Evolutionary conservation across 2,113 vertebrate genomes (phyloP).

Genomic region (Anhinga rufa): DNA sequence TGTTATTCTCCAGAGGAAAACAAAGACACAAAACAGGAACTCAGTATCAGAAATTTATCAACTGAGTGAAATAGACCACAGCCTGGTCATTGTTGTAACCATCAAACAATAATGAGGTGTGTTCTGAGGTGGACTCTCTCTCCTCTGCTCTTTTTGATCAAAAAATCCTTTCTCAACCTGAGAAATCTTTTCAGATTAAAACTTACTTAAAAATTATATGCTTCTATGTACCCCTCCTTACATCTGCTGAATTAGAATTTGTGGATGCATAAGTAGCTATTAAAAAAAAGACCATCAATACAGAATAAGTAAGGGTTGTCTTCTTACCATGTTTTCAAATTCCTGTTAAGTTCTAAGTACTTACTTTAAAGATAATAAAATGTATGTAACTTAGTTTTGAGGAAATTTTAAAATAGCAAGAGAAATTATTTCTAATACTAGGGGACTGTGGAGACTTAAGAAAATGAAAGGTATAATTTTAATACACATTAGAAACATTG

Average conservation of each 20-base stretch:
- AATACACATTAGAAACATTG: not conserved
- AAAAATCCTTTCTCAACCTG: not conserved
- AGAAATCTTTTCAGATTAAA: not conserved
- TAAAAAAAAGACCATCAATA: not conserved
- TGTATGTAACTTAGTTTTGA: not conserved
- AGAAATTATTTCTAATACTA: not conserved
- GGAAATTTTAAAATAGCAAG: not conserved
- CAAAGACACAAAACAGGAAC: not conserved
- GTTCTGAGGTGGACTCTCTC: not conserved
- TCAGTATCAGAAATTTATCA: not conserved
- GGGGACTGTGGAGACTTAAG: not conserved
- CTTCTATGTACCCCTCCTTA: not conserved
- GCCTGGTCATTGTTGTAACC: not conserved
- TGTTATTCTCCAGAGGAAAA: not conserved
- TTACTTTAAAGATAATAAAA: not conserved
- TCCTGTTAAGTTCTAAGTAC: not conserved
- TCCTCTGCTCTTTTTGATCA: not conserved
- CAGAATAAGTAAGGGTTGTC: not conserved
- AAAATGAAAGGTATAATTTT: not conserved
- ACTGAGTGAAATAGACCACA: not conserved
- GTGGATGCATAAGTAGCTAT: not conserved
- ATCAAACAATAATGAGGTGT: not conserved
- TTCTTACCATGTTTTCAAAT: not conserved
- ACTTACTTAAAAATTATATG: not conserved
- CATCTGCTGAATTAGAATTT: not conserved